These are phyloP conservation scores for Palythoa grandis DNA, from an alignment of 92 coral and sea anemone genomes.

Conservation along the genomic window DNA sequence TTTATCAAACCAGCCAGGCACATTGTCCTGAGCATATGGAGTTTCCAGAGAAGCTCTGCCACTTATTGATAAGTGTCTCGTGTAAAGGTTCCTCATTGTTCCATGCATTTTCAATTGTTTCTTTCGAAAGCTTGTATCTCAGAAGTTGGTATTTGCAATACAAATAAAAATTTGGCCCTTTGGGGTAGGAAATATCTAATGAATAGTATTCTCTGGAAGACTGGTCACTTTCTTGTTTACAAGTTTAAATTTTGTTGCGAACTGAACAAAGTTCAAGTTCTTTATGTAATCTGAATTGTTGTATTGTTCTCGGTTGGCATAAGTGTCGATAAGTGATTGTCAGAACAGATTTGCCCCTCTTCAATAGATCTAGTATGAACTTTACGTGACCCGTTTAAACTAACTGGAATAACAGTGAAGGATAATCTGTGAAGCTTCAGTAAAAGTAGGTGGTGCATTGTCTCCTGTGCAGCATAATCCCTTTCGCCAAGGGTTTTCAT, in stretches of 20 bases:
- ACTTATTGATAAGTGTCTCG: conserved; percentile 5
- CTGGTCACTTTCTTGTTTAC: conserved; percentile 36
- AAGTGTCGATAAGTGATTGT: conserved; percentile 20
- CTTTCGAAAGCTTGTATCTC: conserved; percentile 42
- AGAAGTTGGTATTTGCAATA: conserved; percentile 53
- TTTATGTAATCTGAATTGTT: neutral
- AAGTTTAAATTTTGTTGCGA: conserved; percentile 46
- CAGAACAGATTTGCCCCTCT: conserved; percentile 17
- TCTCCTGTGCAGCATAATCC: neutral
- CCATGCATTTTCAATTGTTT: conserved; percentile 26
- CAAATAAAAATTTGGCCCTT: conserved; percentile 39
- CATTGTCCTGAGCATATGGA: conserved; percentile 38
- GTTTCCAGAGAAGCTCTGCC: conserved; percentile 20
- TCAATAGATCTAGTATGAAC: conserved; percentile 25
- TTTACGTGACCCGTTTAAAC: conserved; percentile 50
- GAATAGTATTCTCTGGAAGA: conserved; percentile 31
- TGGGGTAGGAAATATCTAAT: conserved; percentile 52
- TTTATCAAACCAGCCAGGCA: conserved; percentile 41
- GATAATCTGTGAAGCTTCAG: conserved; percentile 36
- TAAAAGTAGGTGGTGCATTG: conserved; percentile 47
- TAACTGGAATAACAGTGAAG: conserved; percentile 50
- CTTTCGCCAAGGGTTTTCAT: conserved; percentile 26
- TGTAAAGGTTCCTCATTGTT: conserved; percentile 14
- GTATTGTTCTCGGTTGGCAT: conserved; percentile 45
- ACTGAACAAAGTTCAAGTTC: conserved; percentile 24